Percentiles rank a stretch among this genome's conserved stretches.
phyloP scores from a whole-genome alignment of 2,888 invertebrate genomes.

The Melanophora roralis region DNA sequence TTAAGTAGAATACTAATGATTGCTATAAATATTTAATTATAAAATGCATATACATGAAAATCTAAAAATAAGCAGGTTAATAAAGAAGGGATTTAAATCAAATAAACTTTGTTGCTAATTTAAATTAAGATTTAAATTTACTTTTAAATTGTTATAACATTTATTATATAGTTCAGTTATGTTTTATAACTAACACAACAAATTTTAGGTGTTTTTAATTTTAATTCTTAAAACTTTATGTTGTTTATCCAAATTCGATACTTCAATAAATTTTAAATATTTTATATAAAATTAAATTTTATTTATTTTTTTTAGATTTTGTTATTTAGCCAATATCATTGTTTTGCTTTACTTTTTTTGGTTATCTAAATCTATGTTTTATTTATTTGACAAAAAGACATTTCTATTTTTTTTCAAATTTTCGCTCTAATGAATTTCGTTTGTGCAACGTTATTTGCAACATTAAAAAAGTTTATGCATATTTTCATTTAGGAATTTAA shows the following conservation, averaged over 20 bases:
- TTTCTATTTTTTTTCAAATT: background rate
- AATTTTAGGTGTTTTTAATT: too few relatives aligned
- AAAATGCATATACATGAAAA: slow-evolving; percentile 25
- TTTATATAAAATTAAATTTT: background rate
- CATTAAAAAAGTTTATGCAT: background rate
- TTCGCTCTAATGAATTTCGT: background rate
- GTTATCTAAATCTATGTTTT: background rate
- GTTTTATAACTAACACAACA: too few relatives aligned
- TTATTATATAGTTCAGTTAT: too few relatives aligned
- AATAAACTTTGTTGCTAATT: background rate
- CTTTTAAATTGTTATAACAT: background rate
- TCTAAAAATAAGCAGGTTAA: slow-evolving; percentile 1
- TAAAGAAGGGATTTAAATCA: slow-evolving; percentile 1
- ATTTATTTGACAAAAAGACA: background rate
- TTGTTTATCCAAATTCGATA: too few relatives aligned
- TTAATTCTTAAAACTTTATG: too few relatives aligned
- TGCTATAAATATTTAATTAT: slow-evolving; percentile 42
- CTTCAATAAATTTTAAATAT: too few relatives aligned
- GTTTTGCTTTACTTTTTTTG: background rate
- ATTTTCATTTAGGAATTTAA: background rate
- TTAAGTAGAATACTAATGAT: slow-evolving; percentile 50
- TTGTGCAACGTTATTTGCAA: background rate
- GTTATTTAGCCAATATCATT: background rate
- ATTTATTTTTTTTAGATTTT: background rate
- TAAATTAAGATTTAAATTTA: background rate